Percentiles rank a stretch among this genome's conserved stretches.
Conservation (phyloP, 2,888 invertebrate species). For the Cheilosia pagana region DNA sequence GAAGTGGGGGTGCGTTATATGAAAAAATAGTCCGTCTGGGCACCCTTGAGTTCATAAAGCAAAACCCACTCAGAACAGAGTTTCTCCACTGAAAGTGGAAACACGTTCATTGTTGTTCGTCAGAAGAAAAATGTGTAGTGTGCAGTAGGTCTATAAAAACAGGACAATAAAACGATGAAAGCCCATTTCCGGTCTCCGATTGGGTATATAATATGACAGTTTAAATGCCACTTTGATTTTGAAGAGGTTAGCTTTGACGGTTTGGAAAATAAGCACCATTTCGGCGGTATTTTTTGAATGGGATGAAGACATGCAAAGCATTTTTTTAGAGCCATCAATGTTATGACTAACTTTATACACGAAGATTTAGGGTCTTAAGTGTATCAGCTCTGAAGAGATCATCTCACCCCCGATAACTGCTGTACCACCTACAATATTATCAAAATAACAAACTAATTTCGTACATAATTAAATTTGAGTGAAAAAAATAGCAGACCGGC, state of each 20-base stretch:
- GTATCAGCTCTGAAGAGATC: too few relatives aligned
- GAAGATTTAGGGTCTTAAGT: too few relatives aligned
- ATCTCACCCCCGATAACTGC: too few relatives aligned
- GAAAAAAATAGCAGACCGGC: not conserved
- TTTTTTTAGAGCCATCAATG: too few relatives aligned
- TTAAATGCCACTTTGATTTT: constrained; percentile 50
- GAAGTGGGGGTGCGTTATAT: not conserved
- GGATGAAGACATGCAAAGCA: constrained; percentile 5
- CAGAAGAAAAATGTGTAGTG: constrained; percentile 8
- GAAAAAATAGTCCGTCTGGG: not conserved
- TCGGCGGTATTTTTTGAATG: constrained; percentile 8
- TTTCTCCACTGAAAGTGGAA: constrained; percentile 32
- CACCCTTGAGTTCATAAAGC: constrained; percentile 26
- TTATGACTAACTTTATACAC: too few relatives aligned
- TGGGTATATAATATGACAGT: constrained; percentile 56
- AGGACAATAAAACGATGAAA: constrained; percentile 60
- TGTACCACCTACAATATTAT: too few relatives aligned
- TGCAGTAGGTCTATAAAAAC: not conserved
- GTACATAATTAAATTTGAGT: not conserved
- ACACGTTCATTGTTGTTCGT: constrained; percentile 36
- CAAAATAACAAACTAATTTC: too few relatives aligned
- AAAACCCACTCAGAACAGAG: not conserved
- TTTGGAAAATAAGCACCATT: constrained; percentile 1
- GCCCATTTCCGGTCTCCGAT: constrained; percentile 47
- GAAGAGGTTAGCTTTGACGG: constrained; percentile 10